Evolutionary conservation across 2,888 invertebrate species (phyloP).

Genomic region (Caenorhabditis japonica): DNA sequence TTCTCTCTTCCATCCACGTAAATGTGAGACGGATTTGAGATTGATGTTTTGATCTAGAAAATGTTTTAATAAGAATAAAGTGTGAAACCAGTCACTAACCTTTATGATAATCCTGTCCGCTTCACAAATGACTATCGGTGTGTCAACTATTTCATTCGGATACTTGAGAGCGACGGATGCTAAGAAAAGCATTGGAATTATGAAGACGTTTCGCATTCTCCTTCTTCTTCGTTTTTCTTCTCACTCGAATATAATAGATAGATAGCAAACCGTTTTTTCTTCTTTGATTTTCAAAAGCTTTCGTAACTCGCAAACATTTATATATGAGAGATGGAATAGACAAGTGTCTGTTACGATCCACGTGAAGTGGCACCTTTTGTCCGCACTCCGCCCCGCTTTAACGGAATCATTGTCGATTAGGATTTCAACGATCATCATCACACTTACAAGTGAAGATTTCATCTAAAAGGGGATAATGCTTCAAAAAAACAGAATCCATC

Average conservation of each 20-base stretch:
- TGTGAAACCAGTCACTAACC: too few species aligned
- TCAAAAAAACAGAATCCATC: constrained; percentile 25
- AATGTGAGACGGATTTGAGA: constrained; percentile 75
- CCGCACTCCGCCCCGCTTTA: constrained; percentile 5
- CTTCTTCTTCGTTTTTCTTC: too few species aligned
- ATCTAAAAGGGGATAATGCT: constrained; percentile 13
- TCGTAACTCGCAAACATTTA: constrained; percentile 41
- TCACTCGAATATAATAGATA: not conserved
- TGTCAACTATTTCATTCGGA: constrained; percentile 76
- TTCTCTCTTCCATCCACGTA: constrained; percentile 74
- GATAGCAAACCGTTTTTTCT: constrained; percentile 4
- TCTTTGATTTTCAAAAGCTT: constrained; percentile 17
- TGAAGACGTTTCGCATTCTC: constrained; percentile 25
- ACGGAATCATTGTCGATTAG: constrained; percentile 44
- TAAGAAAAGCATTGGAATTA: constrained; percentile 5
- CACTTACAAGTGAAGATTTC: constrained; percentile 31
- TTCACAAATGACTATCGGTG: constrained; percentile 75
- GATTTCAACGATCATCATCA: constrained; percentile 45
- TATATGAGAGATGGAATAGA: constrained; percentile 24
- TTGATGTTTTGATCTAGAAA: constrained; percentile 70
- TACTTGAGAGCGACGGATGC: constrained; percentile 42
- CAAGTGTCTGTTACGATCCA: constrained; percentile 50
- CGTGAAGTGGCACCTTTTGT: constrained; percentile 24
- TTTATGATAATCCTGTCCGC: constrained; percentile 70
- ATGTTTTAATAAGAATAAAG: constrained; percentile 1